A percentile compares a stretch with the other conserved stretches of the same genome.
These are phyloP conservation scores for Rana temporaria DNA, from an alignment of 2,113 vertebrate genomes.

Conservation along the genomic window DNA sequence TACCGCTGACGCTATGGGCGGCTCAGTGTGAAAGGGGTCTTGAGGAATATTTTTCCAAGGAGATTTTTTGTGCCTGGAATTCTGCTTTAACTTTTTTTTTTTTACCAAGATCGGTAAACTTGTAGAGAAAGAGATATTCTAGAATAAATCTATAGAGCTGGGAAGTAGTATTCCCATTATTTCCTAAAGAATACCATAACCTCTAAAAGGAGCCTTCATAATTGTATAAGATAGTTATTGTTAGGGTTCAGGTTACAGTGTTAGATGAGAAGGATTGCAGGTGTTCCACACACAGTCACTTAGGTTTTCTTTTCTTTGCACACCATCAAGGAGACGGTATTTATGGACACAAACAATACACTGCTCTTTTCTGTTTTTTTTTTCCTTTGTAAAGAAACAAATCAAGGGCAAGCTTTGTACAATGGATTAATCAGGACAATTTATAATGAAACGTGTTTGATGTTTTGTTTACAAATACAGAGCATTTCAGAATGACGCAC, in stretches of 20 bases:
- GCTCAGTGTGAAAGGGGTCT: too few relatives aligned
- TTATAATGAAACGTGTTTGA: not conserved
- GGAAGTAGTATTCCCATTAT: not conserved
- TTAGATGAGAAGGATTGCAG: conserved; percentile 23
- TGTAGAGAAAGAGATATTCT: too few relatives aligned
- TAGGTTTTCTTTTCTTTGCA: conserved; percentile 9
- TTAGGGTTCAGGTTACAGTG: conserved; percentile 4
- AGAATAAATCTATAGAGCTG: not conserved
- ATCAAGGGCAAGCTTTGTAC: not conserved
- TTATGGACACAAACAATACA: conserved; percentile 16
- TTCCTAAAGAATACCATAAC: not conserved
- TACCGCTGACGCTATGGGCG: too few relatives aligned
- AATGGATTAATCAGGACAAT: not conserved
- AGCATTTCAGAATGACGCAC: not conserved
- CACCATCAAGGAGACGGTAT: not conserved
- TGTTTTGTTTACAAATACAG: conserved; percentile 25
- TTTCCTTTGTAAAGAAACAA: not conserved
- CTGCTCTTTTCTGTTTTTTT: not conserved
- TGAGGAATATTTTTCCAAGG: too few relatives aligned
- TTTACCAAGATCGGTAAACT: too few relatives aligned
- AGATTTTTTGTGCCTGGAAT: too few relatives aligned
- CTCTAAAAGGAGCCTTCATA: not conserved
- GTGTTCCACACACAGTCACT: conserved; percentile 10
- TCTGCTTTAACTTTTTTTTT: too few relatives aligned
- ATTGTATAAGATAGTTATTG: not conserved